phyloP scores from a whole-genome alignment of 2,888 invertebrate species.

The Artemia sinica region DNA sequence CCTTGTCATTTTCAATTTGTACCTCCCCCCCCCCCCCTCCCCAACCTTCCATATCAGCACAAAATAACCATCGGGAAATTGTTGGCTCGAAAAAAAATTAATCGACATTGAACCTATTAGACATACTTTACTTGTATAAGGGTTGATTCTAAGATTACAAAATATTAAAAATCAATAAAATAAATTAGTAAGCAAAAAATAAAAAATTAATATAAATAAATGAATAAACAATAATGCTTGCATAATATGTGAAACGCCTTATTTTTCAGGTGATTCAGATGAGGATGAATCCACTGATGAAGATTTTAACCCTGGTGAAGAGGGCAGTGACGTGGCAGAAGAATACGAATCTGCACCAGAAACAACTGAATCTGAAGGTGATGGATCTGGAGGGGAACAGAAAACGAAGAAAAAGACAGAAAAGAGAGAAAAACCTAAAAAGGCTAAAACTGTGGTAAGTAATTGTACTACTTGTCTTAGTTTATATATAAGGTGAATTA shows the following conservation, averaged over 20 bases:
- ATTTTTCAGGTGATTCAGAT: slow-evolving; percentile 22
- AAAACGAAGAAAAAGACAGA: slow-evolving; percentile 41
- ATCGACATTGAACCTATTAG: too few relatives aligned
- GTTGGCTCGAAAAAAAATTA: too few relatives aligned
- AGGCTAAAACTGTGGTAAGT: slow-evolving; percentile 42
- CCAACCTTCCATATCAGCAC: neutral
- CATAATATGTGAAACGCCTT: neutral
- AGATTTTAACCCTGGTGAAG: slow-evolving; percentile 66
- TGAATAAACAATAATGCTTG: too few relatives aligned
- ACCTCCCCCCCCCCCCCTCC: neutral
- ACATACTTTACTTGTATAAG: too few relatives aligned
- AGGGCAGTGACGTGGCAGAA: slow-evolving; percentile 68
- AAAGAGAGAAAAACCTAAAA: slow-evolving; percentile 34
- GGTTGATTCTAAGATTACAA: too few relatives aligned
- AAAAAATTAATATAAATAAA: too few relatives aligned
- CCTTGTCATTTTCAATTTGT: too few relatives aligned
- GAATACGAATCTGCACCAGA: slow-evolving; percentile 40
- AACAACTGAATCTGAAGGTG: slow-evolving; percentile 29
- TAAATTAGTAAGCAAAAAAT: too few relatives aligned
- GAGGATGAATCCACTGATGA: slow-evolving; percentile 68
- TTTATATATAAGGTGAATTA: too few relatives aligned
- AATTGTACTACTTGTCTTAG: slow-evolving; percentile 33
- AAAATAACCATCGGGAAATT: neutral
- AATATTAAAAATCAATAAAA: too few relatives aligned
- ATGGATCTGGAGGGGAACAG: slow-evolving; percentile 36